A percentile compares a stretch with the other conserved stretches of the same genome.
These are phyloP conservation scores for Brenthis hecate DNA, from an alignment of 2,888 invertebrate species.

Conservation along the genomic window DNA sequence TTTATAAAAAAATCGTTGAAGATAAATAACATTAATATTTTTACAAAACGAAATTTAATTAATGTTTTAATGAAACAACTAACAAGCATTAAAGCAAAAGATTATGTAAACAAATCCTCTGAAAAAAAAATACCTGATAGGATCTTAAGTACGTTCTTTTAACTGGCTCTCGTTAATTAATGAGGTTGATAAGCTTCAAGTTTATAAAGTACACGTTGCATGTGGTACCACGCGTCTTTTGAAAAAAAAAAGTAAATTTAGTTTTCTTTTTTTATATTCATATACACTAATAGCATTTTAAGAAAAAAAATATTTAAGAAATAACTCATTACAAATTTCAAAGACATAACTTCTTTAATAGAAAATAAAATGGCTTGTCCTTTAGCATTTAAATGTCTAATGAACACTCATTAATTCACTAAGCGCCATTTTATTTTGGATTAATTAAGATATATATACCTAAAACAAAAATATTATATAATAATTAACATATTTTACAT, in stretches of 20 bases:
- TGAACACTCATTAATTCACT: too few species aligned
- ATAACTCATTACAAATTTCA: too few species aligned
- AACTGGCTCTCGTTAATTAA: constrained; percentile 14
- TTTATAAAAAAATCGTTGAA: background rate
- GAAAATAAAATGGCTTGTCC: too few species aligned
- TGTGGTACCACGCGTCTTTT: background rate
- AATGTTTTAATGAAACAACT: background rate
- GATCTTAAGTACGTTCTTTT: constrained; percentile 14
- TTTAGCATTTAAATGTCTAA: too few species aligned
- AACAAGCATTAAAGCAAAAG: background rate
- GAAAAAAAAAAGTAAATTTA: too few species aligned
- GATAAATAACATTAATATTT: background rate
- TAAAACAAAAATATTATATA: too few species aligned
- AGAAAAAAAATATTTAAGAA: too few species aligned
- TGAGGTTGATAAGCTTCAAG: constrained; percentile 12
- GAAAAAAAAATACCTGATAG: constrained; percentile 2
- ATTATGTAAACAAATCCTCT: constrained; percentile 10
- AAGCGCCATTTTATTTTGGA: too few species aligned
- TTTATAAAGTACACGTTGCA: constrained; percentile 14
- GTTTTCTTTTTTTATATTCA: constrained; percentile 1
- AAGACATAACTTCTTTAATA: too few species aligned
- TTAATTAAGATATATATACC: too few species aligned
- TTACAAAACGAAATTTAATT: background rate
- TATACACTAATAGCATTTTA: background rate
- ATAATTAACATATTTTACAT: too few species aligned